Evolutionary conservation across 2,888 invertebrate genomes (phyloP).

Genomic region (Entomobrya multifasciata): DNA sequence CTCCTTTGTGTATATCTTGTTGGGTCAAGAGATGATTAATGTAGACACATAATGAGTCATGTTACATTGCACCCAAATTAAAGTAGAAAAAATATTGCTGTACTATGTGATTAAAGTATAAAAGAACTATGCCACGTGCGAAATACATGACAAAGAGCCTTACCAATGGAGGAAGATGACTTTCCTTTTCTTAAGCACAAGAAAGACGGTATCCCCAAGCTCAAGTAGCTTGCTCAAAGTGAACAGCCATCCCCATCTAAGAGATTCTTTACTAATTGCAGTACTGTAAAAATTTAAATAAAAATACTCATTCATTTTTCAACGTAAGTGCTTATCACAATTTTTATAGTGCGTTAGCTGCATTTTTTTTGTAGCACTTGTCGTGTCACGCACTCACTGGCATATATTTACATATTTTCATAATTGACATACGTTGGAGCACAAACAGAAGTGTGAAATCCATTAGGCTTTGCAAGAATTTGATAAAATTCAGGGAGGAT

Average conservation of each 20-base stretch:
- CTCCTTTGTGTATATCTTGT: background rate
- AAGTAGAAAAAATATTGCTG: background rate
- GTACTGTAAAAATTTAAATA: constrained; percentile 61
- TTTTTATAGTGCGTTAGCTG: no score
- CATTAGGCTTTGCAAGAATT: constrained; percentile 90
- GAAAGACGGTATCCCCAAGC: constrained; percentile 96
- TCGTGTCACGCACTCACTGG: background rate
- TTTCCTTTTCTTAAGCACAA: constrained; percentile 95
- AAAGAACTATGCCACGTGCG: no score
- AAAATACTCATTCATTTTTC: no score
- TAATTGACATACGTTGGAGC: constrained; percentile 87
- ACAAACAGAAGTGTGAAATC: constrained; percentile 97
- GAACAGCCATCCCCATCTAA: constrained; percentile 99
- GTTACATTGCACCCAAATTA: background rate
- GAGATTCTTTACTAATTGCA: constrained; percentile 86
- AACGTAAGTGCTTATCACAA: no score
- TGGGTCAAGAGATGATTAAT: background rate
- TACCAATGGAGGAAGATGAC: constrained; percentile 96
- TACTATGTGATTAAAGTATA: no score
- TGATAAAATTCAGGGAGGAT: constrained; percentile 93
- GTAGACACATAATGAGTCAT: background rate
- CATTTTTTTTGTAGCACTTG: no score
- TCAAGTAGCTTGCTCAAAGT: constrained; percentile 98
- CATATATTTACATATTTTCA: background rate
- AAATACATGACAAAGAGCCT: background rate